phyloP scores from a whole-genome alignment of 2,797 vertebrate genomes.

The Melanotaenia trifasciata region DNA sequence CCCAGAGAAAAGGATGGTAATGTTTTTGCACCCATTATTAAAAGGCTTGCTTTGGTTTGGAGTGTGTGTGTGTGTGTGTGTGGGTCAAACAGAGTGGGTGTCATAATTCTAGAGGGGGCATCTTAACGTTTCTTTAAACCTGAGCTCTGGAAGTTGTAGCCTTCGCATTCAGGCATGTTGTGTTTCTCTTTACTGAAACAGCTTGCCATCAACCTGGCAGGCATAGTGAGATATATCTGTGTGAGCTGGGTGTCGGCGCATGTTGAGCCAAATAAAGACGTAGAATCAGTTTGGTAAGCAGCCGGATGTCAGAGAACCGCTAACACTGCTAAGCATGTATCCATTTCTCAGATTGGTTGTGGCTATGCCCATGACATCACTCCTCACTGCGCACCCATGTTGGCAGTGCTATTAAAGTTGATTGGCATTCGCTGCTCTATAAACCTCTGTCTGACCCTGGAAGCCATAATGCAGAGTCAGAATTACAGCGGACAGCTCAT shows the following conservation, averaged over 20 bases:
- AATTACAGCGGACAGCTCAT: slow-evolving; percentile 30
- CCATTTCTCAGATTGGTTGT: slow-evolving; percentile 47
- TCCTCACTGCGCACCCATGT: slow-evolving; percentile 48
- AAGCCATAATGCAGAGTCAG: slow-evolving; percentile 24
- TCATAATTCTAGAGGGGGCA: not conserved
- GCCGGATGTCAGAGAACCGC: slow-evolving; percentile 11
- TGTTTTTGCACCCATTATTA: slow-evolving; percentile 2
- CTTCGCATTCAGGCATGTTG: not conserved
- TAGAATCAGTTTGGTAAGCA: not conserved
- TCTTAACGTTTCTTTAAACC: not conserved
- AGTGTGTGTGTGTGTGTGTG: slow-evolving; percentile 1
- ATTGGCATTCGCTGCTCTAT: slow-evolving; percentile 54
- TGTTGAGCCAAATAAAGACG: not conserved
- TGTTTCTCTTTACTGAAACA: not conserved
- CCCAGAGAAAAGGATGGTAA: slow-evolving; percentile 9
- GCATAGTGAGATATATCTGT: not conserved
- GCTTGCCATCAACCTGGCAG: not conserved
- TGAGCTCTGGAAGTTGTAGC: not conserved
- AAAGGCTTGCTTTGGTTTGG: slow-evolving; percentile 19
- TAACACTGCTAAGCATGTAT: slow-evolving; percentile 42
- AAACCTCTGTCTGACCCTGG: slow-evolving; percentile 59
- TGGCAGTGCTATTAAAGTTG: slow-evolving; percentile 42
- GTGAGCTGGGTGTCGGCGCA: not conserved
- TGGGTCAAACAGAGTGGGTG: not conserved
- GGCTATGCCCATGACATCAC: slow-evolving; percentile 41